Conservation (phyloP, 2,888 invertebrate genomes). For the Hemicrepidius hirtus region DNA sequence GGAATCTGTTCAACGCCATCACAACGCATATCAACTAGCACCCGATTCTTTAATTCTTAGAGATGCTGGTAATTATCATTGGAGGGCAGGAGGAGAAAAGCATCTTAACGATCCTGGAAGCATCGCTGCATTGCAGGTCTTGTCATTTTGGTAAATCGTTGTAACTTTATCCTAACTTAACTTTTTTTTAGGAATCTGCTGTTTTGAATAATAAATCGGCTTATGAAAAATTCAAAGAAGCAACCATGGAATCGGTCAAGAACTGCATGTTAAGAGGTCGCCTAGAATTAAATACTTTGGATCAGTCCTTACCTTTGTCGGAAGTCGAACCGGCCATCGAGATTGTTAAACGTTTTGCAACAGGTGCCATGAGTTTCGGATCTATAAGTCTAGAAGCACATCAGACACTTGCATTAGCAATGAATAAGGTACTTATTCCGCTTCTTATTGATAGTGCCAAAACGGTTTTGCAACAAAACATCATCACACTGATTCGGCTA, state of each 20-base stretch:
- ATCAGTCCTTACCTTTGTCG: slow-evolving; percentile 85
- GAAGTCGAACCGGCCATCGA: slow-evolving; percentile 96
- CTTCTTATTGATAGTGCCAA: neutral
- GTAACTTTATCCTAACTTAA: neutral
- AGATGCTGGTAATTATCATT: slow-evolving; percentile 94
- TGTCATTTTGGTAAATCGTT: slow-evolving; percentile 65
- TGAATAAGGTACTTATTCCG: slow-evolving; percentile 82
- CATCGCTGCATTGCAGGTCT: slow-evolving; percentile 84
- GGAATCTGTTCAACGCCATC: slow-evolving; percentile 89
- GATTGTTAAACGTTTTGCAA: slow-evolving; percentile 96
- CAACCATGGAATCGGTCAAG: slow-evolving; percentile 89
- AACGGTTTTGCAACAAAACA: neutral
- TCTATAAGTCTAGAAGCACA: slow-evolving; percentile 98
- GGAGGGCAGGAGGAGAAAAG: slow-evolving; percentile 97
- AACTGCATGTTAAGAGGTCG: slow-evolving; percentile 95
- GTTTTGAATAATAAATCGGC: slow-evolving; percentile 85
- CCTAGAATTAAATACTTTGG: slow-evolving; percentile 86
- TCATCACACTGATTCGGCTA: too few species aligned
- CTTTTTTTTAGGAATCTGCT: slow-evolving; percentile 85
- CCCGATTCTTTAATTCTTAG: slow-evolving; percentile 84
- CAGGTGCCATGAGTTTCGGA: slow-evolving; percentile 77
- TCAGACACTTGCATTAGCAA: slow-evolving; percentile 94
- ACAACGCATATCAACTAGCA: slow-evolving; percentile 81
- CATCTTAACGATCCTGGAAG: slow-evolving; percentile 96
- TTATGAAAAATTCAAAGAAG: slow-evolving; percentile 90